A percentile compares a stretch with the other conserved stretches of the same genome.
Conservation (phyloP, 2,113 vertebrate genomes). For the Tenrec ecaudatus region DNA sequence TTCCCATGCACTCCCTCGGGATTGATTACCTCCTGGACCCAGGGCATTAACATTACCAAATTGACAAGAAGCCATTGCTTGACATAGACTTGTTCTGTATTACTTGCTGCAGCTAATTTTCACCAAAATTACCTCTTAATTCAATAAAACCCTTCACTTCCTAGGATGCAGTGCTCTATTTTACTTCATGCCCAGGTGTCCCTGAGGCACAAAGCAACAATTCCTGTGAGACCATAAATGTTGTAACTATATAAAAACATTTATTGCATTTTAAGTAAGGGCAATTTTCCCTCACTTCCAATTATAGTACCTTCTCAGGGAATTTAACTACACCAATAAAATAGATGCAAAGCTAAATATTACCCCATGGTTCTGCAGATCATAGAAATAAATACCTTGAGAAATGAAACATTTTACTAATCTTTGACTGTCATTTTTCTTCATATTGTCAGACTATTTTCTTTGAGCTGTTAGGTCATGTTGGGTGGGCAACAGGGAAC, state of each 20-base stretch:
- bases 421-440: not conserved
- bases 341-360: conserved; percentile 33
- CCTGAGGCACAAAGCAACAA: conserved; percentile 43
- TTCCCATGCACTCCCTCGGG: not conserved
- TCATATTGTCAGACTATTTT: not conserved
- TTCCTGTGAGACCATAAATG: conserved; percentile 22
- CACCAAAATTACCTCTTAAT: conserved; percentile 19
- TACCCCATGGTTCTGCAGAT: not conserved
- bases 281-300: not conserved
- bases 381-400: not conserved
- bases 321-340: conserved; percentile 24
- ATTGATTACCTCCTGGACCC: not conserved
- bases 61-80: not conserved
- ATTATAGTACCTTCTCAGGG: not conserved
- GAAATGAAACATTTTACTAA: conserved; percentile 7
- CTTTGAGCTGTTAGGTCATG: not conserved
- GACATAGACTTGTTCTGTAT: not conserved
- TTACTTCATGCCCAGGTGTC: conserved; percentile 40
- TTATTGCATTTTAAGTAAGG: conserved; percentile 44
- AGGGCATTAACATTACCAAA: not conserved
- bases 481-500: not conserved
- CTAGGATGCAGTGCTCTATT: conserved; percentile 27
- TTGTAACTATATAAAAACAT: conserved; percentile 40
- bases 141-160: conserved; percentile 16
- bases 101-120: not conserved